Base-by-base conservation (phyloP, 2,113 vertebrate genomes). In the Tyto alba region DNA sequence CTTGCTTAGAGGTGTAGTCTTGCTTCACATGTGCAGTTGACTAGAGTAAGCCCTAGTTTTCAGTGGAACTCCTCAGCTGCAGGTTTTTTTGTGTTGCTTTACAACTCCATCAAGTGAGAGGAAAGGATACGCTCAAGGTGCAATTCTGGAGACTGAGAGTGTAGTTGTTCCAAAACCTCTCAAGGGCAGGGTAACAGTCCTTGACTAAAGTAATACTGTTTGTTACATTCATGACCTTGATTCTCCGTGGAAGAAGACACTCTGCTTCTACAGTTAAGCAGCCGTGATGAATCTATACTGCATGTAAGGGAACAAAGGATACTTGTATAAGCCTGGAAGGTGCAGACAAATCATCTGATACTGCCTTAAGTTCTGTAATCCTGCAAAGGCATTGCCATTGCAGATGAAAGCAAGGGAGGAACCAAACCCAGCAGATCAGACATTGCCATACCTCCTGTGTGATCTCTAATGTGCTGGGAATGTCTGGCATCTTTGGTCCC, bases 381-480 rank as follows among this genome's bases (percentile, higher is more conserved):
- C 84, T 2, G 13, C 66, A 79, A 47, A 68, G 57, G 32, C 66
- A 67, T 79, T 89, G 66, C 34, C 7, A 7, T 34, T 85, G 72
- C 29, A 76, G 66, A 89, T 93, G 62, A 95, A 96, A 95, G 74
- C 63, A 57, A 80, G 63, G 77, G 84, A 92, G 55, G 81, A 94
- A 40, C 78, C 26, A 34, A 62, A 78, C 40, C 4, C 4, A 82
- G 36, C 27, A 85, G 34, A 77, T 89, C 11, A 76, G 64, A 76
- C 5, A 4, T 22, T 84, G 63, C 64, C 5, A 3, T 60, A 12
- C 26, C 57, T 67, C 16, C n/a, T 47, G 19, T 94, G 53, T 79
- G 55, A 38, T 56, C 32, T 92, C 56, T 73, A 9, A 69, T 79
- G 23, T 30, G 41, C 57, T 95, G 81, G 38, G 29, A 73, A 34